Conservation (phyloP, 2,113 vertebrate species). For the Cheilinus undulatus region DNA sequence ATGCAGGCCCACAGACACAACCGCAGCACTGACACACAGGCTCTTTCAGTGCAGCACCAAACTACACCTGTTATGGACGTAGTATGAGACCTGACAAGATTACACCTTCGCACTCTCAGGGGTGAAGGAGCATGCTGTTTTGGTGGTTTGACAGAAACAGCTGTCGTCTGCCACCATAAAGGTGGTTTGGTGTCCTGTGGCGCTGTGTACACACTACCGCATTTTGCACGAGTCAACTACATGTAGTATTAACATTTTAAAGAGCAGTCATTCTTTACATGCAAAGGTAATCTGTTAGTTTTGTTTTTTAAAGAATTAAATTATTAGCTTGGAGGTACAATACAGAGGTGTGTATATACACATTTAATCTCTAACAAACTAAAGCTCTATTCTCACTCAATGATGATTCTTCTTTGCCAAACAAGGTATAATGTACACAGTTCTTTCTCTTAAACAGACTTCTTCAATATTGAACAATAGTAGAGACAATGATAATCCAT, state of each 20-base stretch:
- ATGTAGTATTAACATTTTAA: slow-evolving; percentile 6
- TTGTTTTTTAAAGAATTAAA: neutral
- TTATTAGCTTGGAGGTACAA: neutral
- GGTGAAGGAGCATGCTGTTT: slow-evolving; percentile 63
- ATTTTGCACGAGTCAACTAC: slow-evolving; percentile 29
- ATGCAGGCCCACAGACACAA: slow-evolving; percentile 30
- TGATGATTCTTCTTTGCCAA: neutral
- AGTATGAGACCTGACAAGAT: slow-evolving; percentile 44
- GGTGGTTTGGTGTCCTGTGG: slow-evolving; percentile 44
- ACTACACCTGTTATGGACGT: slow-evolving; percentile 59
- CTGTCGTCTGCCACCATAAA: slow-evolving; percentile 52
- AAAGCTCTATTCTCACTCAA: neutral
- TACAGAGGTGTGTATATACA: neutral
- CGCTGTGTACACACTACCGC: slow-evolving; percentile 18
- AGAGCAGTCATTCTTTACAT: neutral
- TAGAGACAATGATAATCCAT: too few species aligned
- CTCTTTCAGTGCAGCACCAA: slow-evolving; percentile 44
- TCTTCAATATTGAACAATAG: too few species aligned
- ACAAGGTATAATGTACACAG: neutral
- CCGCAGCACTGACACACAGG: slow-evolving; percentile 32
- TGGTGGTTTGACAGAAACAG: slow-evolving; percentile 59
- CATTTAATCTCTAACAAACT: neutral
- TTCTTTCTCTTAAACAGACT: too few species aligned
- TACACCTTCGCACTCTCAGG: slow-evolving; percentile 48
- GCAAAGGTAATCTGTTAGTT: neutral